These are phyloP conservation scores for Setophaga kirtlandii DNA, from an alignment of 2,113 vertebrate genomes.

Conservation along the genomic window DNA sequence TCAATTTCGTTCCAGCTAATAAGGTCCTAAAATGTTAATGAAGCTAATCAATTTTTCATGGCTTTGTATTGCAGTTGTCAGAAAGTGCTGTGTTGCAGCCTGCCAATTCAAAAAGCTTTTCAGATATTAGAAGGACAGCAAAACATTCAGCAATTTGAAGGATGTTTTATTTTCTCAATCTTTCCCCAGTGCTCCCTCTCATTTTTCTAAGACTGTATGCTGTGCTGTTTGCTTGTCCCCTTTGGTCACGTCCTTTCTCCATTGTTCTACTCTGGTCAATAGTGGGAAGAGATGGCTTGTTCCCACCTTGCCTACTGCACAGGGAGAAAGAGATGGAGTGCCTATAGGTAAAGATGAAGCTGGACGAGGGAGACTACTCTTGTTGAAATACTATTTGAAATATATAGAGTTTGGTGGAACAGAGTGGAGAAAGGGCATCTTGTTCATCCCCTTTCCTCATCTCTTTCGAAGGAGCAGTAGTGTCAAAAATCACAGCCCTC, in stretches of 20 bases:
- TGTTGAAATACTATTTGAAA: neutral
- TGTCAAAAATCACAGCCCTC: neutral
- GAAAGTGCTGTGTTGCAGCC: neutral
- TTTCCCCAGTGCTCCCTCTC: neutral
- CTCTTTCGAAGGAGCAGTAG: neutral
- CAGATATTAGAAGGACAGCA: neutral
- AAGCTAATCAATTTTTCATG: conserved; percentile 65
- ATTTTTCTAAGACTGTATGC: neutral
- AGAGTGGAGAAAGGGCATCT: neutral
- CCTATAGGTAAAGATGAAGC: neutral
- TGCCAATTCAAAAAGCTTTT: neutral
- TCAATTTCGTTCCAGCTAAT: conserved; percentile 50
- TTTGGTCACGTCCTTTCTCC: neutral
- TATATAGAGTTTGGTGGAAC: neutral
- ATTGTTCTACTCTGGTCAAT: neutral
- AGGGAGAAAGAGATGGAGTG: neutral
- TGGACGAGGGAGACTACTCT: neutral
- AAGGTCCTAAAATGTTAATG: conserved; percentile 67
- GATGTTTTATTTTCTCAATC: neutral
- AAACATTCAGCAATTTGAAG: neutral
- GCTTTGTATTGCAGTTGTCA: conserved; percentile 1
- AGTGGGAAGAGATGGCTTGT: neutral
- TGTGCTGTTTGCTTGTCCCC: neutral
- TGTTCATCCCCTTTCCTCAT: neutral
- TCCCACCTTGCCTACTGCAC: neutral